These are phyloP conservation scores for Accipiter virgatus DNA, from an alignment of 2,113 vertebrate genomes.

Conservation along the genomic window DNA sequence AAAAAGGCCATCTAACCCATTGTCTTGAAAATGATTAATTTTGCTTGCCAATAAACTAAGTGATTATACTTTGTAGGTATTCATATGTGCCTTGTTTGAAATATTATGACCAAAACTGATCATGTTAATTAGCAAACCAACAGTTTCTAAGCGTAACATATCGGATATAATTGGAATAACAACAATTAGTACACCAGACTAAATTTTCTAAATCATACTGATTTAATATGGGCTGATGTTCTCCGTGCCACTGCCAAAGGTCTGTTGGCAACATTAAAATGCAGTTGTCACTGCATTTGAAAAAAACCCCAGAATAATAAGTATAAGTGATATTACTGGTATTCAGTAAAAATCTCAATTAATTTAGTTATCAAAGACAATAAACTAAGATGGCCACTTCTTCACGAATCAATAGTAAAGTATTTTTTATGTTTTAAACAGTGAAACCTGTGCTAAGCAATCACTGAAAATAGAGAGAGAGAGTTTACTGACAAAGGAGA, in stretches of 20 bases:
- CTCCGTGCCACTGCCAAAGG: background rate
- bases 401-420: background rate
- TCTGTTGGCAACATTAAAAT: background rate
- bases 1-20: slow-evolving; percentile 15
- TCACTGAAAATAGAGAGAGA: background rate
- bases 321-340: background rate
- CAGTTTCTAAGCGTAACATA: background rate
- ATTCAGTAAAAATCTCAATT: background rate
- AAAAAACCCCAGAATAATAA: background rate
- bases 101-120: background rate
- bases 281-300: background rate
- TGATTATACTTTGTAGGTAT: background rate
- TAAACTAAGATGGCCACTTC: background rate
- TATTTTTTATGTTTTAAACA: background rate
- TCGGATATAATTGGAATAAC: background rate
- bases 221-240: background rate
- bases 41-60: background rate
- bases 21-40: background rate
- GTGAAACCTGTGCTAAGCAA: slow-evolving; percentile 10
- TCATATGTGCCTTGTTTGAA: background rate
- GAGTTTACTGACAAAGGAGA: background rate
- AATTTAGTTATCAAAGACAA: background rate
- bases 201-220: background rate
- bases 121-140: background rate
- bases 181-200: background rate